Percentiles rank a stretch among this genome's conserved stretches.
Evolutionary conservation across 1,140 invertebrate species (phyloP).

Genomic region (Drosophila micromelanica): DNA sequence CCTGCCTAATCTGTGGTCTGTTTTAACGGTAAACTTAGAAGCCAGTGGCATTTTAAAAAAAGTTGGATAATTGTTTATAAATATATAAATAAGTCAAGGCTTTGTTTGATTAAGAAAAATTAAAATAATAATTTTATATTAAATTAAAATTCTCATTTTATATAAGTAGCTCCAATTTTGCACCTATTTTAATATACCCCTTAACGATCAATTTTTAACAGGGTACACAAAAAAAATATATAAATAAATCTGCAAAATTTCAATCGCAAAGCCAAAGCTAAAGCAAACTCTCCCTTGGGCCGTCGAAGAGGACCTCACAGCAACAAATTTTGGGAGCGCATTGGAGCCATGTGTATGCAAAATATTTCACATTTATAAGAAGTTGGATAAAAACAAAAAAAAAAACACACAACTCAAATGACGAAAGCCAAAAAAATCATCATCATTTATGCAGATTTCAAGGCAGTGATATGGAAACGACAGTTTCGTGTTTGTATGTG

Average conservation of each 20-base stretch:
- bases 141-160: too few relatives aligned
- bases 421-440: constrained; percentile 66
- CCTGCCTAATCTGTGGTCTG: too few relatives aligned
- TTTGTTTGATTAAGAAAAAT: too few relatives aligned
- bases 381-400: constrained; percentile 36
- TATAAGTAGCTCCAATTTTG: too few relatives aligned
- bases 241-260: constrained; percentile 62
- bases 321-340: constrained; percentile 22
- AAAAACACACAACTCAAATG: constrained; percentile 40
- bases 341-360: constrained; percentile 47
- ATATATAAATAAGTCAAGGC: too few relatives aligned
- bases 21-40: not conserved
- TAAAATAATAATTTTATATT: too few relatives aligned
- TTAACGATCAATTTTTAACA: not conserved
- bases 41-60: not conserved
- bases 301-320: constrained; percentile 13
- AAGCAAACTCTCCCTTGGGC: constrained; percentile 52
- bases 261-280: constrained; percentile 45
- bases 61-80: too few relatives aligned
- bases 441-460: constrained; percentile 79
- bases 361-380: constrained; percentile 52
- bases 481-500: constrained; percentile 47
- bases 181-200: not conserved
- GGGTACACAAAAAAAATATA: constrained; percentile 17
- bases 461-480: constrained; percentile 66